Conservation (phyloP, 35 echinoderm and acorn worm species). For the Amphiura filiformis region DNA sequence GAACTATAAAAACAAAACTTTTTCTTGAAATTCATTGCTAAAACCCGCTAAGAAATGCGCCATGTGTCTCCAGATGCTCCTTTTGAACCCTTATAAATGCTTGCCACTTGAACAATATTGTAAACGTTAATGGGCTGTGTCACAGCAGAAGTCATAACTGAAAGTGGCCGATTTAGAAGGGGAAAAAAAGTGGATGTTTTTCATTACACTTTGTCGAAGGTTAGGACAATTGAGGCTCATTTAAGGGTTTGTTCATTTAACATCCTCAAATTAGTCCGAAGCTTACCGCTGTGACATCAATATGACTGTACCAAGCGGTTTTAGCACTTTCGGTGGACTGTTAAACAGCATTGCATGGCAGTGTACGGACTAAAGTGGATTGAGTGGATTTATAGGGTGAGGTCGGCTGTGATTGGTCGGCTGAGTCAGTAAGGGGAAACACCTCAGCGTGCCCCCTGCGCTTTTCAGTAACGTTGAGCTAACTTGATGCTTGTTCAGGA, state of each 20-base stretch:
- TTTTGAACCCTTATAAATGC: too few species aligned
- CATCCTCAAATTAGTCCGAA: background rate
- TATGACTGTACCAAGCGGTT: too few species aligned
- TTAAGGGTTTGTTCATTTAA: background rate
- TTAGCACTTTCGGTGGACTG: too few species aligned
- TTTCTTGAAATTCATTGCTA: too few species aligned
- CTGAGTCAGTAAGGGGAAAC: background rate
- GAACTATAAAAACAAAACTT: too few species aligned
- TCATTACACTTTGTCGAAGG: constrained; percentile 22
- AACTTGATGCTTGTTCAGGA: constrained; percentile 5
- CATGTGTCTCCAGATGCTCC: too few species aligned
- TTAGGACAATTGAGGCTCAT: background rate
- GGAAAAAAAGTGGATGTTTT: constrained; percentile 38
- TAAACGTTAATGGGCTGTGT: too few species aligned
- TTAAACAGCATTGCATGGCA: background rate
- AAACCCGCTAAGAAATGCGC: too few species aligned
- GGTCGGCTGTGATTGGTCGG: background rate
- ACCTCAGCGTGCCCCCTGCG: background rate
- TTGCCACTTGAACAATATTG: too few species aligned
- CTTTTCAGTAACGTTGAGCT: background rate
- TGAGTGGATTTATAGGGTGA: background rate
- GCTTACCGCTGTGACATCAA: background rate
- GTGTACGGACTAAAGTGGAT: background rate
- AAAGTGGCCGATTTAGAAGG: background rate
- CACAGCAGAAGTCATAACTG: background rate